Conservation (phyloP, 2,113 vertebrate species). For the Numida meleagris region DNA sequence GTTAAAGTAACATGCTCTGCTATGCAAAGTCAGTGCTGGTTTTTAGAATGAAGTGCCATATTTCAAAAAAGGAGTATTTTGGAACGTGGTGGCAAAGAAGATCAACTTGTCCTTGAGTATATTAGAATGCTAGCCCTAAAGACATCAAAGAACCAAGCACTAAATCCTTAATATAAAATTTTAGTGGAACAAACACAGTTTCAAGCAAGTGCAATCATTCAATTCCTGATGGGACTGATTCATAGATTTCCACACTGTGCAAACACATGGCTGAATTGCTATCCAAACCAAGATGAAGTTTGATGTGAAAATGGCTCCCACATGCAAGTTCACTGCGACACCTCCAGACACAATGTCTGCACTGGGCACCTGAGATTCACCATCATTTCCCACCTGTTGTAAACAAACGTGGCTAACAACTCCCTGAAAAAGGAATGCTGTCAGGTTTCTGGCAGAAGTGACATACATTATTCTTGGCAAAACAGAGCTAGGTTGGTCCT, state of each 20-base stretch:
- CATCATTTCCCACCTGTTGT: neutral
- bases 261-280: neutral
- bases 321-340: neutral
- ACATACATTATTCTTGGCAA: neutral
- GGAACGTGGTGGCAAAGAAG: neutral
- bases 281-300: neutral
- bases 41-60: neutral
- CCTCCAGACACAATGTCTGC: neutral
- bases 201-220: neutral
- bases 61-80: neutral
- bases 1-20: neutral
- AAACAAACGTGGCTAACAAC: neutral
- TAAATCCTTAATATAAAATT: neutral
- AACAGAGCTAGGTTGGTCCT: neutral
- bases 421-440: neutral
- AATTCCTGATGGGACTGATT: neutral
- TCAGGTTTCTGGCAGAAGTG: neutral
- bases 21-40: neutral
- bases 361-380: neutral
- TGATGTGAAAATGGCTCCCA: neutral
- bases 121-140: neutral
- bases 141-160: neutral
- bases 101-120: neutral
- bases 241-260: neutral
- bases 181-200: neutral